These are phyloP conservation scores for Apoda limacodes DNA, from an alignment of 2,888 invertebrate species.

Conservation along the genomic window DNA sequence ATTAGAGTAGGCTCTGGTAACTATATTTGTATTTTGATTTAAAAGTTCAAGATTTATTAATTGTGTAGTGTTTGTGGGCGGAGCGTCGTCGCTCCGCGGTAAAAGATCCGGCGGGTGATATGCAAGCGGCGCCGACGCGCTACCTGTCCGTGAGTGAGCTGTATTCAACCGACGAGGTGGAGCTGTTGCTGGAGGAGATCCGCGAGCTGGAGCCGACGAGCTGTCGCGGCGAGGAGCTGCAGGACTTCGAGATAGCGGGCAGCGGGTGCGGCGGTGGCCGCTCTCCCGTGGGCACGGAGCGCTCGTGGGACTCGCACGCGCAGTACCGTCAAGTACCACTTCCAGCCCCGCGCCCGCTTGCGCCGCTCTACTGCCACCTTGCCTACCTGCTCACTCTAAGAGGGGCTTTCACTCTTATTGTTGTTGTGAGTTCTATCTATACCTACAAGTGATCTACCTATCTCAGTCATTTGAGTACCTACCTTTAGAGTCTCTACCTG, in stretches of 20 bases:
- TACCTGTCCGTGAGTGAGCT: constrained; percentile 67
- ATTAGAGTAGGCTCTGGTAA: too few relatives aligned
- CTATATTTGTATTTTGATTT: too few relatives aligned
- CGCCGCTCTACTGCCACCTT: constrained; percentile 57
- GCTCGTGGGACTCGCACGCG: constrained; percentile 66
- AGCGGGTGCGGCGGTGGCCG: constrained; percentile 58
- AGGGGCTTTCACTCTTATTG: constrained; percentile 27
- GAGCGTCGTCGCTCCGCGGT: too few relatives aligned
- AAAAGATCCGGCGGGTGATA: constrained; percentile 49
- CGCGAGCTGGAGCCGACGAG: constrained; percentile 65
- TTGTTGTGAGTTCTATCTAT: constrained; percentile 23
- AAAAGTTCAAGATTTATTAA: too few relatives aligned
- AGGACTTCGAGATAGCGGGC: constrained; percentile 70
- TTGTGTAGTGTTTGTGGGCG: too few relatives aligned
- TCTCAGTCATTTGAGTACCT: background rate
- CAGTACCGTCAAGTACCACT: constrained; percentile 55
- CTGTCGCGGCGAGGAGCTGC: constrained; percentile 63
- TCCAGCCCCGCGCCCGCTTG: constrained; percentile 45
- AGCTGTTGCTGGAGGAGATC: constrained; percentile 66
- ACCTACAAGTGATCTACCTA: background rate
- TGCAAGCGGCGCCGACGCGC: constrained; percentile 66
- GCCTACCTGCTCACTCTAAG: constrained; percentile 28
- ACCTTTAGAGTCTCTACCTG: too few relatives aligned
- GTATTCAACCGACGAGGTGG: constrained; percentile 68
- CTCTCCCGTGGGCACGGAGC: constrained; percentile 61